Base-by-base conservation (phyloP, 2,797 vertebrate genomes). In the Coreius guichenoti region DNA sequence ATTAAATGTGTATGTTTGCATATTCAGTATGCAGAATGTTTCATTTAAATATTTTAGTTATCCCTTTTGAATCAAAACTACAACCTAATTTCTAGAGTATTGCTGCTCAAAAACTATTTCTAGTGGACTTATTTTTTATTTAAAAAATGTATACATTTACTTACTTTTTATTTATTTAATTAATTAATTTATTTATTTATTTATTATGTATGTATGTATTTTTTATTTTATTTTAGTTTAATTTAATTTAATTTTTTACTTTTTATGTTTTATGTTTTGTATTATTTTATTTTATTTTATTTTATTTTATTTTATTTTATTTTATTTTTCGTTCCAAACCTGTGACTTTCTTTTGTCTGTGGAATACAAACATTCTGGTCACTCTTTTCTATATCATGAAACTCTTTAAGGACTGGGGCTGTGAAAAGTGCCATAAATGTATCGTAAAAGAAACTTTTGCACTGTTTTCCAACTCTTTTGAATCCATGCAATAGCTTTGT, bases 41-140 rank as follows among this genome's bases (percentile, higher is more conserved):
- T 63, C 2, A 63, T 29, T 29, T 16, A 29, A 29, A 63, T 63
- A 29, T 63, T 61, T 26, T 63, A 65, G 1, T 11, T 8, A 39
- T 13, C 16, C 16, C 8, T n/a, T 80, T 17, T 67, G 45, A 13
- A 68, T 51, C 8, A 19, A 54, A 4, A 19, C 4, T n/a, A 23
- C 33, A 81, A 13, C 36, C 17, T 56, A 1, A 70, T 49, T n/a
- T 80, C 12, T 8, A 49, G n/a, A 51, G n/a, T 17, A 8, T 54
- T 54, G 11, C 19, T 54, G 29, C 29, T 75, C 3, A 75, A 54
- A 29, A 75, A 21, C 3, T 0, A 4, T 26, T 54, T 74, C n/a
- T 51, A 75, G 13, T 0, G 5, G 2, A 6, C 5, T n/a, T 0
- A 29, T 29, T n/a, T 58, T 58, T n/a, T 0, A 58, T n/a, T n/a